Percentiles rank a stretch among this genome's conserved stretches.
These are phyloP conservation scores for Megaceryle alcyon DNA, from an alignment of 2,797 vertebrate genomes.

Conservation along the genomic window DNA sequence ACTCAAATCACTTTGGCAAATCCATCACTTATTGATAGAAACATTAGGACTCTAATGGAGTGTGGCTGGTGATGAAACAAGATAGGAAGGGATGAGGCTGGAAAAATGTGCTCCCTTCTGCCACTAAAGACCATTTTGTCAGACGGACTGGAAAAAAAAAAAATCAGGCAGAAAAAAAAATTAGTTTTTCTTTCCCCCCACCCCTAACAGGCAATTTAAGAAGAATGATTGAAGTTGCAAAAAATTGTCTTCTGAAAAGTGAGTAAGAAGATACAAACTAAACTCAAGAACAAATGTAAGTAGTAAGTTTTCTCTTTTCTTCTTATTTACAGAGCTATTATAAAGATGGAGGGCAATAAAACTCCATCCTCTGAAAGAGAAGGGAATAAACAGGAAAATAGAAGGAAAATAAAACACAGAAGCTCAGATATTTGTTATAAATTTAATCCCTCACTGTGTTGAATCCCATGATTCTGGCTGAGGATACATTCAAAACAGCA, in stretches of 20 bases:
- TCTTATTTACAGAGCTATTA: not conserved
- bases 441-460: not conserved
- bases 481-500: not conserved
- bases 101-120: not conserved
- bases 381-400: not conserved
- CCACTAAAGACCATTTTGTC: not conserved
- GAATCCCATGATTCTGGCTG: not conserved
- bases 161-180: not conserved
- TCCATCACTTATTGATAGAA: constrained; percentile 73
- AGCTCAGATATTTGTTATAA: not conserved
- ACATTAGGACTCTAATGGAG: constrained; percentile 49
- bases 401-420: not conserved
- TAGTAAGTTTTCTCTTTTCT: not conserved
- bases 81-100: constrained; percentile 3
- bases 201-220: not conserved
- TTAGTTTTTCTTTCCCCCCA: not conserved
- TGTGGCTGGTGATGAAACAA: constrained; percentile 49
- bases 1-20: constrained; percentile 65
- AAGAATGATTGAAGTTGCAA: not conserved
- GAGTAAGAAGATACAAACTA: not conserved
- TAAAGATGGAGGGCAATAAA: not conserved
- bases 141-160: not conserved
- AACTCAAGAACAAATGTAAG: not conserved
- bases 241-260: not conserved
- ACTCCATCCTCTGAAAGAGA: not conserved